Conservation (phyloP, 2,888 invertebrate species). For the Trichacis sp. region DNA sequence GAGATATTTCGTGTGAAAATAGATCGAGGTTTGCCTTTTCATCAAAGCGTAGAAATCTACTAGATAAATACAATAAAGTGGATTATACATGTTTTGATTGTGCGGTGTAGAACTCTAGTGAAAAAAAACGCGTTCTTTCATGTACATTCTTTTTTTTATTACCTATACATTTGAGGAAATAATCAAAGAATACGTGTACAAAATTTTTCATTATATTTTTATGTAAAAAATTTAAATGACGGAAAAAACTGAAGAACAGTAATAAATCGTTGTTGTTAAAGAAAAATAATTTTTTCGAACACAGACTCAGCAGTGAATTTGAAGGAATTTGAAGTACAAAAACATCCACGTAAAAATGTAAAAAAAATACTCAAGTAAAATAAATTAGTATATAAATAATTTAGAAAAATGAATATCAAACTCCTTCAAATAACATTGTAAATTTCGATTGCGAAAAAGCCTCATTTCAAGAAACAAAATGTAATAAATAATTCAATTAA, state of each 20-base stretch:
- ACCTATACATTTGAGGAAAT: too few species aligned
- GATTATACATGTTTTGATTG: neutral
- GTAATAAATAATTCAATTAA: neutral
- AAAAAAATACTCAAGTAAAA: neutral
- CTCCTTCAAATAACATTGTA: neutral
- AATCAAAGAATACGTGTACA: too few species aligned
- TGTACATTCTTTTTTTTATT: too few species aligned
- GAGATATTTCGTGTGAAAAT: neutral
- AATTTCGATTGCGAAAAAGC: neutral
- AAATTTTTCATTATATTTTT: too few species aligned
- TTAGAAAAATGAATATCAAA: neutral
- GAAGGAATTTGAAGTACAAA: neutral
- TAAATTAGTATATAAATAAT: constrained; percentile 2
- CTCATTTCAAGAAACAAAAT: too few species aligned
- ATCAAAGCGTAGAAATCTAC: neutral
- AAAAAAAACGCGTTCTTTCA: neutral
- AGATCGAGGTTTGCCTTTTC: neutral
- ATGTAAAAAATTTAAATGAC: too few species aligned
- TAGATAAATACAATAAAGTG: neutral
- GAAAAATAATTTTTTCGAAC: too few species aligned
- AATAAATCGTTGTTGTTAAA: too few species aligned
- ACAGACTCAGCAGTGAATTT: neutral
- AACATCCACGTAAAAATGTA: neutral
- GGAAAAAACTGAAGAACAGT: too few species aligned
- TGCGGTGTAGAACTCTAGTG: neutral